Conservation (phyloP, 1,140 invertebrate genomes). For the Drosophila quadrilineata region DNA sequence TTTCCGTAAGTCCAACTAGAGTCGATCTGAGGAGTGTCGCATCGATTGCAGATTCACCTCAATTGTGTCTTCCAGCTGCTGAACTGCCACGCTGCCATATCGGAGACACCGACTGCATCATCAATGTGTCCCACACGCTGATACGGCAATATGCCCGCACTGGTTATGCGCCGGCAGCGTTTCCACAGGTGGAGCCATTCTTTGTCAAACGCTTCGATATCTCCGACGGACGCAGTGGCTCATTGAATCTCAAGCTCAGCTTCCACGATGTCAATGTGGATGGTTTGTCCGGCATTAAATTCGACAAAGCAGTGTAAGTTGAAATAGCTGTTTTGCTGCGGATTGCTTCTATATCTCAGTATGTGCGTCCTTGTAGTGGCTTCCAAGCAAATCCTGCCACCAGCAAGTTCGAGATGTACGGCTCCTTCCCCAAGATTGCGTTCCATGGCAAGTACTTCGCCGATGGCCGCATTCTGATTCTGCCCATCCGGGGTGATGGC, state of each 20-base stretch:
- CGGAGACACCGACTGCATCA: slow-evolving; percentile 69
- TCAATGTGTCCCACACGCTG: slow-evolving; percentile 51
- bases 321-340: too few relatives aligned
- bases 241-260: slow-evolving; percentile 68
- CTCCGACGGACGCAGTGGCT: slow-evolving; percentile 67
- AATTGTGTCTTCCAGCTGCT: slow-evolving; percentile 42
- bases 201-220: slow-evolving; percentile 69
- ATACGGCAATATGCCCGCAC: slow-evolving; percentile 55
- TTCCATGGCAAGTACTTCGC: slow-evolving; percentile 71
- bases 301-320: slow-evolving; percentile 78
- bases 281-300: slow-evolving; percentile 72
- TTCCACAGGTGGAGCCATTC: slow-evolving; percentile 73
- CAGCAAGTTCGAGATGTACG: slow-evolving; percentile 79
- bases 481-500: slow-evolving; percentile 77
- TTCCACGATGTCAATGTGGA: slow-evolving; percentile 73
- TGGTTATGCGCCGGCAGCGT: slow-evolving; percentile 59
- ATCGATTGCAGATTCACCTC: neutral
- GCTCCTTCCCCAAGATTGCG: slow-evolving; percentile 63
- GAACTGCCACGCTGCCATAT: slow-evolving; percentile 63
- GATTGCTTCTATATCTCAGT: neutral
- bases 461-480: slow-evolving; percentile 73
- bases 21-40: neutral
- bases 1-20: slow-evolving; percentile 57
- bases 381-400: slow-evolving; percentile 65
- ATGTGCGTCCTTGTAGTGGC: slow-evolving; percentile 39